A percentile compares a stretch with the other conserved stretches of the same genome.
Conservation (phyloP, 2,797 vertebrate species). For the Capromys pilorides region DNA sequence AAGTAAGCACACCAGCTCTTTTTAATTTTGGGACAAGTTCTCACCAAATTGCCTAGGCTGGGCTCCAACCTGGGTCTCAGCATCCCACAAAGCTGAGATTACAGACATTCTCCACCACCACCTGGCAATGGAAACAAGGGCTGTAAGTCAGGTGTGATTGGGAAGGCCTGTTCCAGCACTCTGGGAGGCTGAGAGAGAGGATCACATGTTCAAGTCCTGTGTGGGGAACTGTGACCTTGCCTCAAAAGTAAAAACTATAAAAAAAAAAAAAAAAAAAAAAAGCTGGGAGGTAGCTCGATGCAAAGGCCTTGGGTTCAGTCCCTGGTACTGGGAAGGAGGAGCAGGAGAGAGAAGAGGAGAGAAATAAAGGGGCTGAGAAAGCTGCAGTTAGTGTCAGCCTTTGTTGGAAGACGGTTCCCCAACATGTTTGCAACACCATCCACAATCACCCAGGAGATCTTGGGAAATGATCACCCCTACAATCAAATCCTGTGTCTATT, state of each 20-base stretch:
- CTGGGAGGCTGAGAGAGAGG: neutral
- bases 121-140: neutral
- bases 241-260: neutral
- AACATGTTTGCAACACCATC: neutral
- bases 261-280: neutral
- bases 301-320: neutral
- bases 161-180: neutral
- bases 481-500: neutral
- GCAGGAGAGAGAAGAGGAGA: neutral
- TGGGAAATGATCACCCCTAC: neutral
- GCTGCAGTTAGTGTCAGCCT: neutral
- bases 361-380: constrained; percentile 9
- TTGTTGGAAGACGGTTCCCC: neutral
- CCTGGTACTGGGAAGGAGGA: neutral
- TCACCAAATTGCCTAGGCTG: neutral
- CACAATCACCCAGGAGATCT: neutral
- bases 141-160: neutral
- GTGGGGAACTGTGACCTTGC: neutral
- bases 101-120: neutral
- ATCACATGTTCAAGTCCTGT: neutral
- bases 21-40: neutral
- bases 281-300: neutral
- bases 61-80: too few species aligned
- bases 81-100: neutral
- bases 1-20: too few species aligned